Conservation (phyloP, 2,888 invertebrate genomes). For the Poecilobothrus nobilitatus region DNA sequence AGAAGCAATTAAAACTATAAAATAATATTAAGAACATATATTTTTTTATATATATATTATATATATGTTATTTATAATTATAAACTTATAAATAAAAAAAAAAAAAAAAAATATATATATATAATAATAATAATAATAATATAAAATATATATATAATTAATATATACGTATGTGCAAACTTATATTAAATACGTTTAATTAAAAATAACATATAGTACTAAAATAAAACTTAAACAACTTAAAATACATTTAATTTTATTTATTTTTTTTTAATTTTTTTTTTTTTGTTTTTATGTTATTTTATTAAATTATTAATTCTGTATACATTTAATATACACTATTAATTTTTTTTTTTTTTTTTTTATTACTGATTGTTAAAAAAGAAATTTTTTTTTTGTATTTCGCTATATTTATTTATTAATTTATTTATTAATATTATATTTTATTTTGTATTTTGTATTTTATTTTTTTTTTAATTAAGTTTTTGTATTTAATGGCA, state of each 20-base stretch:
- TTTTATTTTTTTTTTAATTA: no score
- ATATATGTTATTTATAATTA: not conserved
- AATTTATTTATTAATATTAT: no score
- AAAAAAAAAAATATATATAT: not conserved
- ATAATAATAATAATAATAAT: not conserved
- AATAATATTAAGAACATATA: slow-evolving; percentile 21
- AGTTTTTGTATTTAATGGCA: no score
- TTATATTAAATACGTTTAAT: slow-evolving; percentile 9
- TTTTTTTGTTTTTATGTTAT: slow-evolving; percentile 15
- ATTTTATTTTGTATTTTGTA: no score
- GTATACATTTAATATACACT: slow-evolving; percentile 13
- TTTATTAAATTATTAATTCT: slow-evolving; percentile 19
- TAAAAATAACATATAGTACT: not conserved
- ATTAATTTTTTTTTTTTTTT: no score
- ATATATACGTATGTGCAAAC: slow-evolving; percentile 22
- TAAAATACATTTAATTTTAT: slow-evolving; percentile 12
- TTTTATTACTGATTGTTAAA: no score
- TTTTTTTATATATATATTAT: slow-evolving; percentile 18
- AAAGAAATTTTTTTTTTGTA: slow-evolving; percentile 19
- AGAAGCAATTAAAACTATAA: slow-evolving; percentile 18
- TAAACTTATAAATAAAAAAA: not conserved
- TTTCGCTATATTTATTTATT: no score
- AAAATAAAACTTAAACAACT: slow-evolving; percentile 1
- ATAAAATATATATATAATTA: slow-evolving; percentile 3
- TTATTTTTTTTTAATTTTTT: slow-evolving; percentile 18